These are phyloP conservation scores for Labeo calbasu DNA, from an alignment of 2,797 vertebrate genomes.

Conservation along the genomic window DNA sequence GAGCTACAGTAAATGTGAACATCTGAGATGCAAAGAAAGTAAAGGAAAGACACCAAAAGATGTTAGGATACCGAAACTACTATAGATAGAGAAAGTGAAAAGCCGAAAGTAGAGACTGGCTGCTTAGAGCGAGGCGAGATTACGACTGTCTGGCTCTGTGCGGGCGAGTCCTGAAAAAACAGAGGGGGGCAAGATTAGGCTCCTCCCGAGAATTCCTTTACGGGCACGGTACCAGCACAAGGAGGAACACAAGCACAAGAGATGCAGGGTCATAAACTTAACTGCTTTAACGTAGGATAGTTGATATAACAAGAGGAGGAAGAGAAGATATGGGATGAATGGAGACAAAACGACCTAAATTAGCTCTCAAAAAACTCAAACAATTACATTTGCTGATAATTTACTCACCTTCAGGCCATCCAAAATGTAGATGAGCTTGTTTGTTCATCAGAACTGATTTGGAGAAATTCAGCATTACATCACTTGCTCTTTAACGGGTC, in stretches of 20 bases:
- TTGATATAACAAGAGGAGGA: background rate
- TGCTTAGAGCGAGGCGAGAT: conserved; percentile 35
- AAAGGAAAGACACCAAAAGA: background rate
- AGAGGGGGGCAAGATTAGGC: conserved; percentile 52
- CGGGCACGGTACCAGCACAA: conserved; percentile 52
- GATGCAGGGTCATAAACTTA: background rate
- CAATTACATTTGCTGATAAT: no score
- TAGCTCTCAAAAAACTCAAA: background rate
- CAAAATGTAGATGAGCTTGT: background rate
- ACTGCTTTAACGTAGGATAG: background rate
- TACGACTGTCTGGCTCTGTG: conserved; percentile 54
- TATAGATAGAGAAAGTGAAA: conserved; percentile 13
- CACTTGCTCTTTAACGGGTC: background rate
- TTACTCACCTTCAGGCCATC: background rate
- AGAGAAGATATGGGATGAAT: background rate
- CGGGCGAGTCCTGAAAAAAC: conserved; percentile 63
- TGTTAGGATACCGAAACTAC: background rate
- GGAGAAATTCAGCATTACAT: background rate
- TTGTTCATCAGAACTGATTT: background rate
- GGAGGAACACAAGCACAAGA: conserved; percentile 17
- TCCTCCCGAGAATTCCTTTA: conserved; percentile 69
- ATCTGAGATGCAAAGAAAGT: background rate
- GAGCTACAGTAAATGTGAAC: background rate
- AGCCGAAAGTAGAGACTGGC: conserved; percentile 27
- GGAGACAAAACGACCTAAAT: conserved; percentile 39